phyloP scores from a whole-genome alignment of 1,140 invertebrate genomes.

The Tribolium castaneum region DNA sequence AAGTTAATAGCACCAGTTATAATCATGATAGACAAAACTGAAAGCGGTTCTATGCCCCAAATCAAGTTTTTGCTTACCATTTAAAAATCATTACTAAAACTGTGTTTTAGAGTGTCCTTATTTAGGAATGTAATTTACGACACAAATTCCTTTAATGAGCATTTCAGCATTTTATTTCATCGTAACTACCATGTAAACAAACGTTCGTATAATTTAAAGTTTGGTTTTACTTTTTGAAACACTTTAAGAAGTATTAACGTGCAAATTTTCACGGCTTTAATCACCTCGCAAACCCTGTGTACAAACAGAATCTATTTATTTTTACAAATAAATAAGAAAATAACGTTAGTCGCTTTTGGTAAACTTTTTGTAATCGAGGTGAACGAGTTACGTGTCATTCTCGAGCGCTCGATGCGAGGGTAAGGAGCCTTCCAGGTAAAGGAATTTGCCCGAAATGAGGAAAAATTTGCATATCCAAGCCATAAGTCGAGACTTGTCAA shows the following conservation, averaged over 20 bases:
- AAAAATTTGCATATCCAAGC: background rate
- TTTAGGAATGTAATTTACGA: slow-evolving; percentile 1
- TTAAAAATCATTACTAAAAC: background rate
- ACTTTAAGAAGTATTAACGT: background rate
- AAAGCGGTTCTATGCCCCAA: background rate
- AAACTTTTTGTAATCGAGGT: background rate
- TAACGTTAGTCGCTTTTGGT: background rate
- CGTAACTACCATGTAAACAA: slow-evolving; percentile 6
- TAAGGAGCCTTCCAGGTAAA: background rate
- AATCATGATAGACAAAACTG: background rate
- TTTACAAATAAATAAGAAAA: background rate
- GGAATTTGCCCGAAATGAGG: background rate
- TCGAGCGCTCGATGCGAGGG: background rate
- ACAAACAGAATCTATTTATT: background rate
- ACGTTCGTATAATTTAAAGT: background rate
- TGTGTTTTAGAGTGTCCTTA: background rate
- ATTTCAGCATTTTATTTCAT: slow-evolving; percentile 5
- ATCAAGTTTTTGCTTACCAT: background rate
- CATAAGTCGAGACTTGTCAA: background rate
- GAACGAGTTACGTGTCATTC: background rate
- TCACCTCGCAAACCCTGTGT: background rate
- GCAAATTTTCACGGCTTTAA: background rate
- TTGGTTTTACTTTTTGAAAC: background rate
- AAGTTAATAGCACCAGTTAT: background rate
- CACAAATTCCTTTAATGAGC: slow-evolving; percentile 11